Evolutionary conservation across 2,797 vertebrate species (phyloP).

Genomic region (Enteromius viviparus): DNA sequence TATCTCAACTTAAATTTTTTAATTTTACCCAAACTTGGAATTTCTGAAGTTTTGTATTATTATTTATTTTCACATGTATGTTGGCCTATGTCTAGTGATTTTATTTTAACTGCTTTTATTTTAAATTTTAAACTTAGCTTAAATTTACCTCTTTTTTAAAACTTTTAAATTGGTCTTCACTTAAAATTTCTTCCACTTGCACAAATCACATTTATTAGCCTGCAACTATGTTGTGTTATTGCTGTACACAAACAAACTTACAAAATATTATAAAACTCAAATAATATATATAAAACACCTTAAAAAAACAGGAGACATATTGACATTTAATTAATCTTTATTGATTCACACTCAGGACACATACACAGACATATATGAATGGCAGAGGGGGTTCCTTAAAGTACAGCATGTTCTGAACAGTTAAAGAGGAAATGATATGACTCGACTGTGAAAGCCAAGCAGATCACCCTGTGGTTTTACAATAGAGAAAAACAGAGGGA

Average conservation of each 20-base stretch:
- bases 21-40: background rate
- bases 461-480: constrained; percentile 72
- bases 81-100: background rate
- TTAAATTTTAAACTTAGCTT: background rate
- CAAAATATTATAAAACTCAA: background rate
- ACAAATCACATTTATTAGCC: background rate
- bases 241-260: background rate
- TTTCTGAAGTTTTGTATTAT: background rate
- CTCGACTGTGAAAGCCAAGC: constrained; percentile 59
- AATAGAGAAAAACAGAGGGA: constrained; percentile 53
- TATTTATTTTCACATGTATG: background rate
- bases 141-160: too few species aligned
- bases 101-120: background rate
- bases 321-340: constrained; percentile 34
- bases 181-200: background rate
- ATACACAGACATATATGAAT: constrained; percentile 53
- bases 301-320: constrained; percentile 30
- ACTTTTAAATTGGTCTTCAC: background rate
- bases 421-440: constrained; percentile 74
- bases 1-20: background rate
- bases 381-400: constrained; percentile 70
- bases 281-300: background rate
- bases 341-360: constrained; percentile 53
- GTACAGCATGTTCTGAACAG: constrained; percentile 76
- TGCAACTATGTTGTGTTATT: background rate